These are phyloP conservation scores for Rhagonycha fulva DNA, from an alignment of 2,888 invertebrate species.

Conservation along the genomic window DNA sequence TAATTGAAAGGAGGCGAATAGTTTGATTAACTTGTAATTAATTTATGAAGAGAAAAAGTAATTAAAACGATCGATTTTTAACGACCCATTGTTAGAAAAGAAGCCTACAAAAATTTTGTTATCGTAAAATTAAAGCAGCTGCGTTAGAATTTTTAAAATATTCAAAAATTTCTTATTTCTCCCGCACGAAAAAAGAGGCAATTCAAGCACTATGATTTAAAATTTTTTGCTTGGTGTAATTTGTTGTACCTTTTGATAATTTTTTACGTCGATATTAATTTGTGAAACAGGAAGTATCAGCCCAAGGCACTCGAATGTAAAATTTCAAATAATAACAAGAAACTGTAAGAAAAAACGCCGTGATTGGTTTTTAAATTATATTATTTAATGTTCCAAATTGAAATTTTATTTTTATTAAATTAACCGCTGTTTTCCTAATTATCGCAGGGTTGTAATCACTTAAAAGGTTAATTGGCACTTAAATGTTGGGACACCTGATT, in stretches of 20 bases:
- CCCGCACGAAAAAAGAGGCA: neutral
- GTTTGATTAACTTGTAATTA: neutral
- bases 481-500: neutral
- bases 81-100: neutral
- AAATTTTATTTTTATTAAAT: neutral
- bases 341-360: neutral
- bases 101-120: neutral
- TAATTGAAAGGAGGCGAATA: neutral
- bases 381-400: neutral
- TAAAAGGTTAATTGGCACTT: neutral
- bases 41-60: neutral
- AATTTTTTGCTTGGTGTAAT: neutral
- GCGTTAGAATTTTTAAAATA: neutral
- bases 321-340: slow-evolving; percentile 1
- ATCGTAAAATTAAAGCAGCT: neutral
- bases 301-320: neutral
- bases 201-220: neutral
- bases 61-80: neutral
- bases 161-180: neutral
- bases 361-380: neutral
- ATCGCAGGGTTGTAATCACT: neutral
- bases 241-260: neutral
- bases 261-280: neutral
- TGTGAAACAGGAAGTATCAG: neutral
- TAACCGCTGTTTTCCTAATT: neutral